Evolutionary conservation across 2,797 vertebrate species (phyloP).

Genomic region (Todus mexicanus): DNA sequence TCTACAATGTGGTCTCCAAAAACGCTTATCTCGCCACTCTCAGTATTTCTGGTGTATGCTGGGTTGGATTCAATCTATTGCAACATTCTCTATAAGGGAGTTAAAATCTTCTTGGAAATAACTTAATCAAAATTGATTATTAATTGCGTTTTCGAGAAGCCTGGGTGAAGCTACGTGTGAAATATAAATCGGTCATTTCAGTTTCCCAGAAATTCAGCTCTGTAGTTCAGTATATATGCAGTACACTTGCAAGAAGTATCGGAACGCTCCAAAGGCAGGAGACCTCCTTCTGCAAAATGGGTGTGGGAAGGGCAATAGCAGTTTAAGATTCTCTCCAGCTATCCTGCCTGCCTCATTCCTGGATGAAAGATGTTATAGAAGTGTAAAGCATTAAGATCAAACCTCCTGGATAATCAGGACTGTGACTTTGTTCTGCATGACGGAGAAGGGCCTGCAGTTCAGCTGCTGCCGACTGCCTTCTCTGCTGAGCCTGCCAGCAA

Average conservation of each 20-base stretch:
- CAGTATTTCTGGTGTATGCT: neutral
- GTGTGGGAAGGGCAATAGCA: neutral
- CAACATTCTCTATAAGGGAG: neutral
- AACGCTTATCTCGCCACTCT: neutral
- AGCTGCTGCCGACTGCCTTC: neutral
- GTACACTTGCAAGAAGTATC: neutral
- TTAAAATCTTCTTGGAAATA: neutral
- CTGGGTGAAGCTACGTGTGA: neutral
- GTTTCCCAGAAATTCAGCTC: neutral
- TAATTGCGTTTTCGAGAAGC: neutral
- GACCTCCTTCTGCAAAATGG: neutral
- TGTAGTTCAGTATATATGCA: neutral
- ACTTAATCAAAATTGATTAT: neutral
- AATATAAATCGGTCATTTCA: neutral
- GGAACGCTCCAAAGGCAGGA: neutral
- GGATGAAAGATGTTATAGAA: neutral
- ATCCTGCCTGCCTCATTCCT: neutral
- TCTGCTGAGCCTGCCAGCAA: neutral
- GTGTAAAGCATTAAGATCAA: slow-evolving; percentile 28
- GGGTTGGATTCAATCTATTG: neutral
- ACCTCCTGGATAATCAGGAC: slow-evolving; percentile 20
- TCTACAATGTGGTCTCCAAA: neutral
- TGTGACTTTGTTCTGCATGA: slow-evolving; percentile 25
- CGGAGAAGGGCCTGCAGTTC: slow-evolving; percentile 3
- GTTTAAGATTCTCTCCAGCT: neutral